Percentiles rank a stretch among this genome's conserved stretches.
Conservation (phyloP, 2,113 vertebrate species). For the Geothlypis trichas region DNA sequence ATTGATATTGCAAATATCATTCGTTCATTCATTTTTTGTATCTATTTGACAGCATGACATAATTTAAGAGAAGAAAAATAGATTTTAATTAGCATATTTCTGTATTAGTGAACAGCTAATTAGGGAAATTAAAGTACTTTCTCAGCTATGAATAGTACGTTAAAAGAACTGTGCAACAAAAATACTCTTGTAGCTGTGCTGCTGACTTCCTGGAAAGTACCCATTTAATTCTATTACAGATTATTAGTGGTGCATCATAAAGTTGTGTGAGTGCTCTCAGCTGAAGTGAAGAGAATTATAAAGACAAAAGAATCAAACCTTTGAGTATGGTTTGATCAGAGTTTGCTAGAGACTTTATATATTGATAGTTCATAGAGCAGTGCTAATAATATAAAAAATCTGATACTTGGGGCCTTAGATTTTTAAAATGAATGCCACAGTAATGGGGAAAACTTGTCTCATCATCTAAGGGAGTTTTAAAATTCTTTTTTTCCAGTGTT, state of each 20-base stretch:
- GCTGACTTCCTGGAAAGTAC: slow-evolving; percentile 8
- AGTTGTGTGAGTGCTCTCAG: background rate
- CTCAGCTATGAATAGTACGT: background rate
- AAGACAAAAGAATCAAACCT: background rate
- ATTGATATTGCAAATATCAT: background rate
- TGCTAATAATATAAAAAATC: background rate
- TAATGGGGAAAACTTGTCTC: background rate
- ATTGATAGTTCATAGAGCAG: background rate
- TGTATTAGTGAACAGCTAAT: slow-evolving; percentile 12
- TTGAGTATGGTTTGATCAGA: background rate
- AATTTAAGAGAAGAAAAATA: slow-evolving; percentile 20
- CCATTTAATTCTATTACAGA: background rate
- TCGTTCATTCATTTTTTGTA: background rate
- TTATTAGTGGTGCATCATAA: slow-evolving; percentile 8
- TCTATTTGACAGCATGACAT: background rate
- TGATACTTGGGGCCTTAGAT: background rate
- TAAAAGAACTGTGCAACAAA: background rate
- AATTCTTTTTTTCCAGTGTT: background rate
- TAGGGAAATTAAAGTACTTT: slow-evolving; percentile 22
- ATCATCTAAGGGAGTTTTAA: background rate
- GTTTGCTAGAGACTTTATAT: background rate
- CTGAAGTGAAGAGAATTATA: background rate
- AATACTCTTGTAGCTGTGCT: background rate
- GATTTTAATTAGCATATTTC: slow-evolving; percentile 7
- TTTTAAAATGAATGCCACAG: background rate